A percentile compares a stretch with the other conserved stretches of the same genome.
Conservation (phyloP, 2,113 vertebrate species). For the Notiomystis cincta region DNA sequence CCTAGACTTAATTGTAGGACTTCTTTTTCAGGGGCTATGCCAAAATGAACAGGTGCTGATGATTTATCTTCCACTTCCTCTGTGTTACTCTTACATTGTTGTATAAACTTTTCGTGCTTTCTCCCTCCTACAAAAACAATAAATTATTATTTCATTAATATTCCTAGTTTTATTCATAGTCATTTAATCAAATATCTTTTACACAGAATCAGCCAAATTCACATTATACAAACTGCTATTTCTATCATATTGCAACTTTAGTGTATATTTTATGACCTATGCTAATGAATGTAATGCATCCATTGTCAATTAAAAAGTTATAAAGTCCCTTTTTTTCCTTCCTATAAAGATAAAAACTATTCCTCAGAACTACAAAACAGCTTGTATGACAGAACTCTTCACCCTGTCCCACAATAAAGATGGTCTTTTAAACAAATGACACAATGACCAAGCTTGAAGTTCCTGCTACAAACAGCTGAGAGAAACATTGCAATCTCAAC, state of each 20-base stretch:
- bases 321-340: neutral
- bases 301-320: neutral
- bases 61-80: slow-evolving; percentile 32
- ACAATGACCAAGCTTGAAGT: neutral
- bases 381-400: neutral
- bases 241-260: neutral
- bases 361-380: neutral
- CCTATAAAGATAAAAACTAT: neutral
- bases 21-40: slow-evolving; percentile 19
- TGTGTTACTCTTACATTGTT: slow-evolving; percentile 59
- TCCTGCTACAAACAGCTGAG: neutral
- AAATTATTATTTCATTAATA: neutral
- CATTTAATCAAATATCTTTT: neutral
- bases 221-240: neutral
- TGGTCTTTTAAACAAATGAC: neutral
- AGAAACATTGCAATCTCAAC: neutral
- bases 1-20: slow-evolving; percentile 2
- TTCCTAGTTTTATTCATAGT: neutral
- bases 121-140: slow-evolving; percentile 63
- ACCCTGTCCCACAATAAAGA: neutral
- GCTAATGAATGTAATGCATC: neutral
- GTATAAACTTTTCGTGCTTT: slow-evolving; percentile 62
- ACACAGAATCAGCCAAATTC: neutral
- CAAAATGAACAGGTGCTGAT: slow-evolving; percentile 31
- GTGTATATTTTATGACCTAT: neutral